Evolutionary conservation across 2,888 invertebrate genomes (phyloP), one percentile per base, ranked within the genome.

Genomic region (Gandaritis pyraliata): DNA sequence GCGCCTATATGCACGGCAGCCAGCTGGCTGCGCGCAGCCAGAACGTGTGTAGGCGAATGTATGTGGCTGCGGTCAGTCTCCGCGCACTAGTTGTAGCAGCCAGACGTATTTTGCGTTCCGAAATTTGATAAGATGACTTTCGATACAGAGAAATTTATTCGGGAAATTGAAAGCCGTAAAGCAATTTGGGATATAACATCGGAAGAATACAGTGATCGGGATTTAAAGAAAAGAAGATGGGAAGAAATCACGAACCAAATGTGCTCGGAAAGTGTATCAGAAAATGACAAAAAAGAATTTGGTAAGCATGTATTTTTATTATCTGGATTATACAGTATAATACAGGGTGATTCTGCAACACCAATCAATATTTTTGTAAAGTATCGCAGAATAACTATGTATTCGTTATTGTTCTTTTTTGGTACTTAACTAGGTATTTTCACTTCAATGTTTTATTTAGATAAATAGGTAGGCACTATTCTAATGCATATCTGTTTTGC

Each of bases 281-380:
- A 61, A 68, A 70, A 68, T 65, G 60, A 72, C 47, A 72, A 72
- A 67, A 43, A 68, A 49, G 57, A 69, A 68, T 70, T 73, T 65
- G 68, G 72, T 72, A 68, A 71, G 70, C 64, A 71, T 68, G 62
- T 68, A 64, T 58, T 71, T 68, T 69, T 65, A 66, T 68, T 66
- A 68, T 61, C 49, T 66, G 61, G 65, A 64, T 69, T 65, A 60
- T 66, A 68, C 53, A 53, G 59, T 58, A 56, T 61, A 58, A 59
- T 60, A 64, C 63, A 50, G 58, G 41, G 16, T 61, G 66, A 65
- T 63, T 65, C 62, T 63, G 64, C 62, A 56, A 63, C 65, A 64
- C 59, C 58, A 68, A 66, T 62, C 61, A 67, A 68, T 65, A 63
- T 66, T 68, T 70, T 69, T 65, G 60, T 67, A 64, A 69, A 58